Percentiles rank a stretch among this genome's conserved stretches.
phyloP scores from a whole-genome alignment of 2,888 invertebrate genomes.

The Eutolmus rufibarbis region DNA sequence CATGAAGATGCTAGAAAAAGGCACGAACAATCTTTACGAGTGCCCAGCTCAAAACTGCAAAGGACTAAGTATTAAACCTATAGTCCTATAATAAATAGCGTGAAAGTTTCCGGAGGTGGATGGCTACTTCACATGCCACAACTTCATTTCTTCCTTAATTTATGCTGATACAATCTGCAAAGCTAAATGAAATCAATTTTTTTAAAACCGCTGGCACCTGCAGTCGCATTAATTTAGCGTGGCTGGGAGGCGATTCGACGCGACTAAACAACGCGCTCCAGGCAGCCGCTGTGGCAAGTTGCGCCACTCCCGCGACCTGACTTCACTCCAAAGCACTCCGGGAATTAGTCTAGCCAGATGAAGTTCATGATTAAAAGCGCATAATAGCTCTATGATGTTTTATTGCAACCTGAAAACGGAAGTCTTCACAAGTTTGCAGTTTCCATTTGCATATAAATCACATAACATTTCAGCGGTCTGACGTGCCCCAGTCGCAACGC shows the following conservation, averaged over 20 bases:
- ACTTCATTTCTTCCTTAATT: not conserved
- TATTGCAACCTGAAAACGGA: not conserved
- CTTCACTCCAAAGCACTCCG: not conserved
- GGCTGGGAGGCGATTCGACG: not conserved
- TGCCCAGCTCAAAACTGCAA: not conserved
- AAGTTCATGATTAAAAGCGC: not conserved
- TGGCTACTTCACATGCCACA: not conserved
- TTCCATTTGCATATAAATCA: conserved; percentile 16
- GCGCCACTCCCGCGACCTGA: not conserved
- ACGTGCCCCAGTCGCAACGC: not conserved
- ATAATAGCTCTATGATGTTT: not conserved
- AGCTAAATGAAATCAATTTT: conserved; percentile 2
- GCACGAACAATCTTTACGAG: not conserved
- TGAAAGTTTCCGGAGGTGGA: not conserved
- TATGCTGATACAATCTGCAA: not conserved
- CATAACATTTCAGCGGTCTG: not conserved
- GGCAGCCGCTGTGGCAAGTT: not conserved
- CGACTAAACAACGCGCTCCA: not conserved
- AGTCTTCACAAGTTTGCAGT: not conserved
- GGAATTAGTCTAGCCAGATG: not conserved
- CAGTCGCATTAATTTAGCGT: not conserved
- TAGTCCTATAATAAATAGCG: not conserved
- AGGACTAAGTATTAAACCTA: not conserved
- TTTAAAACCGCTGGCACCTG: not conserved
- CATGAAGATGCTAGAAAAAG: not conserved